phyloP scores from a whole-genome alignment of 2,888 invertebrate species.

The Drepanosiphum platanoidis region DNA sequence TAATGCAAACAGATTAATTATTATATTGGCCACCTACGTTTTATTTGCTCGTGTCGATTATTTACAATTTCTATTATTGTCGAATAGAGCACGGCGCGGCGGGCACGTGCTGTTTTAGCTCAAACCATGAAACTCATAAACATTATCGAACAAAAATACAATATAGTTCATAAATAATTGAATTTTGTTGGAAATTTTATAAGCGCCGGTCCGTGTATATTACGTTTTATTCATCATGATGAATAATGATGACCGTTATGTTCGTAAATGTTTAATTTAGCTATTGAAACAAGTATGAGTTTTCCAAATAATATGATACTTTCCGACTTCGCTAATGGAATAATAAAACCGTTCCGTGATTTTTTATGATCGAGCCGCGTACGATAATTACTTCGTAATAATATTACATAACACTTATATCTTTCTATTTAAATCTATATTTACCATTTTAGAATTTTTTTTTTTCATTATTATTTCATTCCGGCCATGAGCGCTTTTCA shows the following conservation, averaged over 20 bases:
- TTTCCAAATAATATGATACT: no score
- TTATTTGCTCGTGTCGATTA: not conserved
- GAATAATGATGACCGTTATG: not conserved
- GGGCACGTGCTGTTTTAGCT: not conserved
- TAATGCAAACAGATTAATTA: not conserved
- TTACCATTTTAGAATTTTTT: no score
- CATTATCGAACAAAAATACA: not conserved
- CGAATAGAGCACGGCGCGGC: not conserved
- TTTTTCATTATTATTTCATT: no score
- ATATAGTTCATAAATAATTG: not conserved
- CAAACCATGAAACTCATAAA: not conserved
- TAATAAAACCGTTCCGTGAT: no score
- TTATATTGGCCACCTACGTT: no score
- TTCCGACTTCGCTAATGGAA: no score
- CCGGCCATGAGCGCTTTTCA: no score
- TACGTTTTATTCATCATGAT: not conserved
- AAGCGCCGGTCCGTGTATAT: not conserved
- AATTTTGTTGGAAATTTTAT: not conserved
- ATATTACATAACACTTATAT: no score
- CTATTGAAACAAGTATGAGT: not conserved
- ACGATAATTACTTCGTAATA: no score
- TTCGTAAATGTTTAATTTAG: not conserved
- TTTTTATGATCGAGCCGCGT: no score
- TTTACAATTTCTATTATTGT: not conserved
- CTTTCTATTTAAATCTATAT: no score